These are phyloP conservation scores for Rafetus swinhoei DNA, from an alignment of 2,113 vertebrate genomes.

Conservation along the genomic window DNA sequence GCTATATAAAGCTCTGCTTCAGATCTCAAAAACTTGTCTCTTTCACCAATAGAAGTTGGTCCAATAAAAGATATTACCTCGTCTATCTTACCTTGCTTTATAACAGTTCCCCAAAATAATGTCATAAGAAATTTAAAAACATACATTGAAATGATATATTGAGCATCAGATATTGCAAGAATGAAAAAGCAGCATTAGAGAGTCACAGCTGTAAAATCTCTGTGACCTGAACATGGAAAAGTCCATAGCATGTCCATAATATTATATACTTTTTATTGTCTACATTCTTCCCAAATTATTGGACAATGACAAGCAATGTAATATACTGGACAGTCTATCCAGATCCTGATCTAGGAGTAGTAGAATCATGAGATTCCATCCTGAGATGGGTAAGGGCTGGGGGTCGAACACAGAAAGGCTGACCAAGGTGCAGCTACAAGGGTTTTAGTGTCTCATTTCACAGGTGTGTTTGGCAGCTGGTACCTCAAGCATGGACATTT, in stretches of 20 bases:
- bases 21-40: too few relatives aligned
- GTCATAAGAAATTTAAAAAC: too few relatives aligned
- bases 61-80: too few relatives aligned
- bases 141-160: not conserved
- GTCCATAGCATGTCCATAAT: not conserved
- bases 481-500: not conserved
- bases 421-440: not conserved
- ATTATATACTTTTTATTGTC: not conserved
- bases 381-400: rapidly evolving
- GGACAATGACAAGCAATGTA: not conserved
- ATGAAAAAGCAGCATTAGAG: not conserved
- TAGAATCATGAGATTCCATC: not conserved
- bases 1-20: too few relatives aligned
- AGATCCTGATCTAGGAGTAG: not conserved
- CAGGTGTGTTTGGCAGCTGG: rapidly evolving
- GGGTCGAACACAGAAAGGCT: not conserved
- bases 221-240: not conserved
- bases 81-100: too few relatives aligned
- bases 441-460: not conserved
- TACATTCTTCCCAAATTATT: not conserved
- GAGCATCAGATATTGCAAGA: not conserved
- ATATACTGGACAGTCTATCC: not conserved
- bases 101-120: too few relatives aligned
- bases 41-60: too few relatives aligned
- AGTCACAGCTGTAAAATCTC: not conserved